phyloP scores from a whole-genome alignment of 1,140 invertebrate genomes.

The Hypothenemus hampei region DNA sequence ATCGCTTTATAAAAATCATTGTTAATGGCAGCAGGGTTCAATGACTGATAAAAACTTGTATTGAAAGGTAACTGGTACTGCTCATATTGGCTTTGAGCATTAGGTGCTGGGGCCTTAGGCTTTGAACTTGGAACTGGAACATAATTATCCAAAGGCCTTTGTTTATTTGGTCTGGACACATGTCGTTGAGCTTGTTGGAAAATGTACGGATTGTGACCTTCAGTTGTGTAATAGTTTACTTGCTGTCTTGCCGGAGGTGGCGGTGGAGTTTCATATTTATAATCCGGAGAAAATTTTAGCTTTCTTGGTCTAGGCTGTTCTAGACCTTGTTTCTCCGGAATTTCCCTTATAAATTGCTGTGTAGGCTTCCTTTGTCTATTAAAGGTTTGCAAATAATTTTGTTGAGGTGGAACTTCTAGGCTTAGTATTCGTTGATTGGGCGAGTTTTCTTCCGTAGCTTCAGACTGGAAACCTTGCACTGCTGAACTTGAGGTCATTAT shows the following conservation, averaged over 20 bases:
- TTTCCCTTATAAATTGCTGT: constrained; percentile 31
- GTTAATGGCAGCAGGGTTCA: constrained; percentile 31
- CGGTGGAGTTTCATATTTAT: constrained; percentile 32
- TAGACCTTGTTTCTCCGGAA: constrained; percentile 21
- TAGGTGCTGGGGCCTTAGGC: constrained; percentile 17
- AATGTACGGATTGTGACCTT: background rate
- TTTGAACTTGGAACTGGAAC: constrained; percentile 21
- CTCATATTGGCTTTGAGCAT: constrained; percentile 28
- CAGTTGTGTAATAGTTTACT: constrained; percentile 12
- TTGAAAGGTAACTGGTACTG: constrained; percentile 29
- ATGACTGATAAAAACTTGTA: constrained; percentile 30
- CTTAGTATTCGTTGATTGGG: constrained; percentile 50
- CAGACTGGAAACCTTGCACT: constrained; percentile 11
- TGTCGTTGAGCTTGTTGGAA: constrained; percentile 11
- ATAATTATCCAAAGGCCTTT: constrained; percentile 21
- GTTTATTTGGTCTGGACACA: constrained; percentile 7
- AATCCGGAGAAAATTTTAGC: constrained; percentile 21
- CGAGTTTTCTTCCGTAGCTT: constrained; percentile 33
- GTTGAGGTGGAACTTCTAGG: constrained; percentile 42
- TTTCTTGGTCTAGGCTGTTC: constrained; percentile 20
- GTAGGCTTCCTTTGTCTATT: constrained; percentile 21
- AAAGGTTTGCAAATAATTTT: constrained; percentile 43
- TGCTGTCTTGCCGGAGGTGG: constrained; percentile 20
- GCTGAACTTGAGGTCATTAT: constrained; percentile 31
- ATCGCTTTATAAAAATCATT: constrained; percentile 25